Conservation (phyloP, 2,113 vertebrate species). For the Cephalopterus ornatus region DNA sequence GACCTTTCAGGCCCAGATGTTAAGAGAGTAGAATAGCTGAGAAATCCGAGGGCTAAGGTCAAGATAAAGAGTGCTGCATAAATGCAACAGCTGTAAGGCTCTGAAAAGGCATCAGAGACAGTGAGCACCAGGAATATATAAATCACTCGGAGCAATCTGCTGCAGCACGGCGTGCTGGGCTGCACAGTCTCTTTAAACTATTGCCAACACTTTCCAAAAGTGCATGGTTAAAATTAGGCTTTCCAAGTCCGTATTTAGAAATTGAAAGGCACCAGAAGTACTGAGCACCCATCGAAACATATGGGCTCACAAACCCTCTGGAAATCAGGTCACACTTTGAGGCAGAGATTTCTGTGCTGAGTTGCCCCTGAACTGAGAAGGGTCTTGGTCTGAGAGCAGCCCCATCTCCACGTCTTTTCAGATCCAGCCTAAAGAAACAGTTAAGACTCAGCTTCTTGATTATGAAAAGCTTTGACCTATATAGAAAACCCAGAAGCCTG, state of each 20-base stretch:
- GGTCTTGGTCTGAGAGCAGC: not conserved
- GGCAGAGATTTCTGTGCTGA: not conserved
- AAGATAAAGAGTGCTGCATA: constrained; percentile 64
- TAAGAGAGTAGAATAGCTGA: constrained; percentile 51
- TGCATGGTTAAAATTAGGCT: constrained; percentile 54
- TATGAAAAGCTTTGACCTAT: constrained; percentile 31
- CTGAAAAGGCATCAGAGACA: constrained; percentile 50
- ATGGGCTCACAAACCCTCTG: not conserved
- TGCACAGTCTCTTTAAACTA: constrained; percentile 56
- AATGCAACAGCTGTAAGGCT: constrained; percentile 32
- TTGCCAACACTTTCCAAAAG: constrained; percentile 61
- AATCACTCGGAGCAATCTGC: constrained; percentile 29
- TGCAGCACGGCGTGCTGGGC: constrained; percentile 36
- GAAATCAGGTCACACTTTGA: constrained; percentile 21
- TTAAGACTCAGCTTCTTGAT: not conserved
- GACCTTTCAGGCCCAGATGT: constrained; percentile 61
- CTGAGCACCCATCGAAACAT: constrained; percentile 26
- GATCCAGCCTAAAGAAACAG: not conserved
- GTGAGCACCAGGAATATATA: constrained; percentile 45
- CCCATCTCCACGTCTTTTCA: not conserved
- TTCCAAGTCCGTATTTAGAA: constrained; percentile 39
- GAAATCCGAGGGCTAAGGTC: constrained; percentile 60
- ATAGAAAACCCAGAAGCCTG: constrained; percentile 14
- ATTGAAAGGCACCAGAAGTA: constrained; percentile 31
- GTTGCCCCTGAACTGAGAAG: not conserved